These are phyloP conservation scores for Bolborhynchus lineola DNA, from an alignment of 2,113 vertebrate species.

Conservation along the genomic window DNA sequence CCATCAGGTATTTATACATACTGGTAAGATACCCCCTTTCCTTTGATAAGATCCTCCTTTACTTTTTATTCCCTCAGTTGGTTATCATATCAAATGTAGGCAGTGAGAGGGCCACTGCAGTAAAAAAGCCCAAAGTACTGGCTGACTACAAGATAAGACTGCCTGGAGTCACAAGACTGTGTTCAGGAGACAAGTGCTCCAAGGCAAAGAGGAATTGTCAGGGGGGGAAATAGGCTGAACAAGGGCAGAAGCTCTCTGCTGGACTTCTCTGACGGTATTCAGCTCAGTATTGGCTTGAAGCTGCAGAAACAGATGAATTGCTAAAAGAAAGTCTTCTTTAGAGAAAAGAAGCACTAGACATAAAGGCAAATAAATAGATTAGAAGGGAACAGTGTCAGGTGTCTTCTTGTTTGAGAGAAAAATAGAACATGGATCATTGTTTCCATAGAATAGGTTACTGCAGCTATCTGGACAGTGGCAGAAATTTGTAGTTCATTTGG, in stretches of 20 bases:
- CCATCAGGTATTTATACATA: not conserved
- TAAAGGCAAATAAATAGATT: slow-evolving; percentile 8
- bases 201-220: not conserved
- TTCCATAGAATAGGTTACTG: not conserved
- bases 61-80: not conserved
- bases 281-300: not conserved
- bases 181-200: not conserved
- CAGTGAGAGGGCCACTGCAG: not conserved
- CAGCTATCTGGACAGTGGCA: not conserved
- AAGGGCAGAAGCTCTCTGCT: not conserved
- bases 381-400: not conserved
- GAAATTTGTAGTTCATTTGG: not conserved
- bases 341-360: not conserved
- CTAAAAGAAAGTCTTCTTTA: not conserved
- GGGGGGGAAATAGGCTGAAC: not conserved
- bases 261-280: not conserved
- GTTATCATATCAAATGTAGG: not conserved
- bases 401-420: not conserved
- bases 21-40: not conserved
- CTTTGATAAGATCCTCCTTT: not conserved
- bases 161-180: not conserved
- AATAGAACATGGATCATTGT: not conserved
- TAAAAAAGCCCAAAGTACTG: not conserved
- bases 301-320: not conserved
- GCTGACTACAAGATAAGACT: not conserved